Base-by-base conservation (phyloP, 2,888 invertebrate genomes). In the Lepidochrysops patricia region DNA sequence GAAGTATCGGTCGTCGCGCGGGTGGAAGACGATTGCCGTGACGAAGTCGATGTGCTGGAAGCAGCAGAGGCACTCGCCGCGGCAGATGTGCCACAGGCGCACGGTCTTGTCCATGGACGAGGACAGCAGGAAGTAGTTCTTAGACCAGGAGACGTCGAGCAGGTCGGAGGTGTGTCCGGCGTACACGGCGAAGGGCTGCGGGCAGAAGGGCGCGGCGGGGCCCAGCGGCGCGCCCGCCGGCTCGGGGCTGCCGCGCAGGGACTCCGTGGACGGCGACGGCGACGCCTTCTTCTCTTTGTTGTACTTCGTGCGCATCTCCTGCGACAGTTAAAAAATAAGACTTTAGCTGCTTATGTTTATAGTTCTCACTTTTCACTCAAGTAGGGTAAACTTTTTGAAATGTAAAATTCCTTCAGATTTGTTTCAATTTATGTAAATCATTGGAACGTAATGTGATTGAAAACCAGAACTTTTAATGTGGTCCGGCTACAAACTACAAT, bases 1-100 rank as follows among this genome's bases (percentile, higher is more conserved):
- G 84, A 99, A 99, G 82, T 98, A 94, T 26, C 96, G 85, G 77
- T 96, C 96, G 72, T 96, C 96, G 60, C 95, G 91, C 1, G 99
- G 99, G 86, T 99, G 98, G 82, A 99, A 99, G 59, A 97, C 98
- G 71, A 99, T 98, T 0, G 99, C 98, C 0, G 99, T 99, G 59
- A 99, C 99, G 80, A 99, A 99, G 86, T 99, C 99, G 66, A 98
- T 98, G 78, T 99, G 99, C 78, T 99, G 98, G 85, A 99, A 99
- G 77, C 98, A 98, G 78, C 99, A 99, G 0, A 99, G 91, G 76
- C 99, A 99, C 81, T 99, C 99, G 72, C 96, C 95, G 35, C 99
- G 90, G 0, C 98, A 98, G 64, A 99, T 97, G 80, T 99, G 99
- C 99, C 99, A 99, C 62, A 99, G 86, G 2, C 89, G 69, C 1